Evolutionary conservation across 2,797 vertebrate species (phyloP).

Genomic region (Huso huso): DNA sequence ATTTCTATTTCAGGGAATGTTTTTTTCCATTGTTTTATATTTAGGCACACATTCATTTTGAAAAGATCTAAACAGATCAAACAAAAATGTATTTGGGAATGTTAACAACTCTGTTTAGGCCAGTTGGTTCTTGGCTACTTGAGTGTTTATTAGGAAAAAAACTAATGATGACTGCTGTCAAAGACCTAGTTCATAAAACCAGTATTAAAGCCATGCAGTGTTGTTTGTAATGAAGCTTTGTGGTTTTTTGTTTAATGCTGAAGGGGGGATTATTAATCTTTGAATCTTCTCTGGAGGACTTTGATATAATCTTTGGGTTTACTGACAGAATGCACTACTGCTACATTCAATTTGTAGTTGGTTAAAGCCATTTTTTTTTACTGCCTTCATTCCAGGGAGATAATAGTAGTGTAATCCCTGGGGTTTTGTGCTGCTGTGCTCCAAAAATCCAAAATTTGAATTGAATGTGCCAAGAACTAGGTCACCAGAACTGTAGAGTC

Average conservation of each 20-base stretch:
- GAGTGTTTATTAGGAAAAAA: background rate
- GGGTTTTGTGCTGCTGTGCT: background rate
- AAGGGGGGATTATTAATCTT: conserved; percentile 1
- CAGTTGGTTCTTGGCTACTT: no score
- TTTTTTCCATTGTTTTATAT: no score
- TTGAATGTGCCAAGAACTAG: conserved; percentile 4
- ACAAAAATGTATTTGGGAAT: no score
- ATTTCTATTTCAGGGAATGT: no score
- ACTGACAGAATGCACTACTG: background rate
- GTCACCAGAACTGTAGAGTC: background rate
- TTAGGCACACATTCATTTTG: no score
- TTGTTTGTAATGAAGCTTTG: conserved; percentile 9
- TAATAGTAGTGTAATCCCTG: conserved; percentile 5
- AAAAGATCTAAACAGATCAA: no score
- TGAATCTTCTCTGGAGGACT: background rate
- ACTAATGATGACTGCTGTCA: background rate
- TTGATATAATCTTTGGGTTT: conserved; percentile 2
- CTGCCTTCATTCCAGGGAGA: conserved; percentile 1
- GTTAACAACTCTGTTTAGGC: no score
- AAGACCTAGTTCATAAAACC: background rate
- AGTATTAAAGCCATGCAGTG: background rate
- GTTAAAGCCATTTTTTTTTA: background rate
- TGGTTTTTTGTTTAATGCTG: background rate
- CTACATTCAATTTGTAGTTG: conserved; percentile 4
- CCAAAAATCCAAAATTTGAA: background rate